These are phyloP conservation scores for Dryadula phaetusa DNA, from an alignment of 2,888 invertebrate genomes.

Conservation along the genomic window DNA sequence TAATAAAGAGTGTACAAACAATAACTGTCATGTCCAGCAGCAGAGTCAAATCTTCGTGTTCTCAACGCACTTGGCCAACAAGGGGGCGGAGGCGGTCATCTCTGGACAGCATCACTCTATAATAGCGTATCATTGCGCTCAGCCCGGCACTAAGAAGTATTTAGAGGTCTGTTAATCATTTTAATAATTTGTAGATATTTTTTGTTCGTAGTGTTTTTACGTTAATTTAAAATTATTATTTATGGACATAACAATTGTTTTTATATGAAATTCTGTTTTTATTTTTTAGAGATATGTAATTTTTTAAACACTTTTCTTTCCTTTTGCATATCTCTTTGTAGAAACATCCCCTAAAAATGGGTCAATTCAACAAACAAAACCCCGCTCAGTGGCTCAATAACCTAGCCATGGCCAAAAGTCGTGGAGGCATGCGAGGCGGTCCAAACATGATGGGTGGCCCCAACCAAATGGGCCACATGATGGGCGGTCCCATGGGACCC, in stretches of 20 bases:
- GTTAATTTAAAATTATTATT: too few relatives aligned
- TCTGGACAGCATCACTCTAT: conserved; percentile 96
- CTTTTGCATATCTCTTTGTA: too few relatives aligned
- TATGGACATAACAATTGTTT: too few relatives aligned
- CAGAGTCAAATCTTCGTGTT: conserved; percentile 99
- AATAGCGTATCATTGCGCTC: conserved; percentile 97
- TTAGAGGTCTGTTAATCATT: conserved; percentile 88
- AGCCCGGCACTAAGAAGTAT: conserved; percentile 97
- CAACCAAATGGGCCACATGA: conserved; percentile 80
- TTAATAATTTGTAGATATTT: not conserved
- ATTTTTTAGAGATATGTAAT: too few relatives aligned
- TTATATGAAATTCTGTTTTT: not conserved
- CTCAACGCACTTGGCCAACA: conserved; percentile 96
- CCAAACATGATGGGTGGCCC: conserved; percentile 82
- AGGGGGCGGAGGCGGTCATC: conserved; percentile 96
- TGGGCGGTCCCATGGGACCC: conserved; percentile 80
- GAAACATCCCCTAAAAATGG: conserved; percentile 96
- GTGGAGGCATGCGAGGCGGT: conserved; percentile 85
- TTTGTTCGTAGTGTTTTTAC: too few relatives aligned
- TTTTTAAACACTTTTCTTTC: not conserved
- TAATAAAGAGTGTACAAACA: conserved; percentile 51
- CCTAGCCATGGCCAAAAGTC: conserved; percentile 90
- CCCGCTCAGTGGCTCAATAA: conserved; percentile 92
- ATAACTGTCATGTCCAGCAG: conserved; percentile 88
- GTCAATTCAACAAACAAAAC: conserved; percentile 93